phyloP scores from a whole-genome alignment of 2,888 invertebrate genomes.

The Tiliacea aurago region DNA sequence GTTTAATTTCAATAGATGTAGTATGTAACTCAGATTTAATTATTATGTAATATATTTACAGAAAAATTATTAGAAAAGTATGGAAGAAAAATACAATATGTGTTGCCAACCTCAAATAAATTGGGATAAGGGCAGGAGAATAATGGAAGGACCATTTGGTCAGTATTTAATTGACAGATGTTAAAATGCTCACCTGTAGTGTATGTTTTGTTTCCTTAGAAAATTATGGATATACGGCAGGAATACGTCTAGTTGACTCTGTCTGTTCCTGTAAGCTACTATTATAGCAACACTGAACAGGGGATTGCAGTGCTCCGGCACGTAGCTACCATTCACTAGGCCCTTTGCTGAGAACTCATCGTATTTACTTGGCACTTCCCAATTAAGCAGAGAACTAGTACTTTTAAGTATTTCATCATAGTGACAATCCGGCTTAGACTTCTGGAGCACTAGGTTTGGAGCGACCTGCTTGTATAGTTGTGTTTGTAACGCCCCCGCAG shows the following conservation, averaged over 20 bases:
- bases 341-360: constrained; percentile 74
- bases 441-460: constrained; percentile 69
- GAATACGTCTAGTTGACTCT: constrained; percentile 94
- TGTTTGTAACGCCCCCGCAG: constrained; percentile 46
- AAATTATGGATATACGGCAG: constrained; percentile 96
- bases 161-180: background rate
- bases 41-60: background rate
- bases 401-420: constrained; percentile 78
- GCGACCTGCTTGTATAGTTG: constrained; percentile 43
- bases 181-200: constrained; percentile 91
- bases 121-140: background rate
- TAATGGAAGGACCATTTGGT: background rate
- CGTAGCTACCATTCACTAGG: constrained; percentile 79
- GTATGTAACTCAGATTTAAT: background rate
- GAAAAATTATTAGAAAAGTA: background rate
- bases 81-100: background rate
- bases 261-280: constrained; percentile 94
- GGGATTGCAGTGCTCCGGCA: constrained; percentile 81
- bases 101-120: background rate
- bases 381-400: constrained; percentile 66
- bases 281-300: constrained; percentile 94
- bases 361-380: constrained; percentile 72
- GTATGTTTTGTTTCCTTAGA: constrained; percentile 94
- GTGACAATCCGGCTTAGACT: constrained; percentile 75
- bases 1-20: background rate